Evolutionary conservation across 2,113 vertebrate genomes (phyloP).

Genomic region (Passer montanus): DNA sequence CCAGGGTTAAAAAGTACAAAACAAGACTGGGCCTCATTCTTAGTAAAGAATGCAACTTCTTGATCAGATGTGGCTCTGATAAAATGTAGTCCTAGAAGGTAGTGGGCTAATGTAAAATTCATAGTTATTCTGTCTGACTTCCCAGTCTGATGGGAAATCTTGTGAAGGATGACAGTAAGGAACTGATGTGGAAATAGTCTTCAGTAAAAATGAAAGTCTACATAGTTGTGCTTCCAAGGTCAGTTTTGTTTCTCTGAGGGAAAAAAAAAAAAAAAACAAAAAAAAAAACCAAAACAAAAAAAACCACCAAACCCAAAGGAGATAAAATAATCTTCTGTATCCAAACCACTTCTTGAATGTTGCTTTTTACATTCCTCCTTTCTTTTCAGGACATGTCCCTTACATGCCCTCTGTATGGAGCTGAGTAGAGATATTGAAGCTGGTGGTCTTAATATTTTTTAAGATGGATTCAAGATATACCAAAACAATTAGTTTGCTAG

Average conservation of each 20-base stretch:
- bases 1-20: neutral
- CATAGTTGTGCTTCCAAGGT: neutral
- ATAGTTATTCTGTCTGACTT: neutral
- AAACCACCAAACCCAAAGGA: no score
- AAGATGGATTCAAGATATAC: neutral
- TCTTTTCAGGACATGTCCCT: neutral
- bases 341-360: neutral
- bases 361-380: neutral
- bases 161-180: neutral
- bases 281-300: no score
- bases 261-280: no score
- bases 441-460: neutral
- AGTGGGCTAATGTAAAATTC: constrained; percentile 14
- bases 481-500: neutral
- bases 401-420: neutral
- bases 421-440: neutral
- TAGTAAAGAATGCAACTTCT: neutral
- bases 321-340: neutral
- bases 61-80: neutral
- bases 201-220: neutral
- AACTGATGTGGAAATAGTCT: neutral
- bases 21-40: neutral
- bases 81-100: neutral
- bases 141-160: constrained; percentile 6
- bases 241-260: neutral